Percentiles rank a stretch among this genome's conserved stretches.
phyloP scores from a whole-genome alignment of 2,797 vertebrate species.

The Fistularia commersonii region DNA sequence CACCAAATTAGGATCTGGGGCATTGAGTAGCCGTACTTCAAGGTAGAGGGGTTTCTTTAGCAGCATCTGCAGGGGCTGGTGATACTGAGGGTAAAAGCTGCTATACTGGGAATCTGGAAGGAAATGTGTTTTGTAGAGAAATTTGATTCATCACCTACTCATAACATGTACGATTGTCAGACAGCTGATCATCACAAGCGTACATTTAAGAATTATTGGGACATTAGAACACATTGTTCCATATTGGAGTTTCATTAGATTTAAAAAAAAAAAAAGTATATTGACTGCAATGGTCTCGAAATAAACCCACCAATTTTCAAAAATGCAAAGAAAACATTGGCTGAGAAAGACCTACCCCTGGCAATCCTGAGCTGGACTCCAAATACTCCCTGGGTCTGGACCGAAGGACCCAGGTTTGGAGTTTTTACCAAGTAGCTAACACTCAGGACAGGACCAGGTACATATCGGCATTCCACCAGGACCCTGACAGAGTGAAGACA shows the following conservation, averaged over 20 bases:
- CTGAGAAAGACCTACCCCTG: slow-evolving; percentile 52
- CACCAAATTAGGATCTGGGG: slow-evolving; percentile 66
- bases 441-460: slow-evolving; percentile 52
- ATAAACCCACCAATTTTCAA: too few species aligned
- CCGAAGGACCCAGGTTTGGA: slow-evolving; percentile 63
- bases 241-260: too few species aligned
- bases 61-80: slow-evolving; percentile 73
- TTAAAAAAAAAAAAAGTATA: too few species aligned
- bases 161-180: background rate
- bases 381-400: slow-evolving; percentile 69
- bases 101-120: slow-evolving; percentile 65
- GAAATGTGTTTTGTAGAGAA: slow-evolving; percentile 3
- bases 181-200: too few species aligned
- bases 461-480: slow-evolving; percentile 74
- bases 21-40: slow-evolving; percentile 74
- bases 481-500: slow-evolving; percentile 52
- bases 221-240: too few species aligned
- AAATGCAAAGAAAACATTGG: background rate
- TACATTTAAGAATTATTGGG: too few species aligned
- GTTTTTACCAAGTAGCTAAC: slow-evolving; percentile 76
- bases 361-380: slow-evolving; percentile 79
- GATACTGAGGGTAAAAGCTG: slow-evolving; percentile 76
- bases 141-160: background rate
- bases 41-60: slow-evolving; percentile 74
- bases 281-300: too few species aligned